Evolutionary conservation across 2,113 vertebrate genomes (phyloP).

Genomic region (Siphamia tubifer): DNA sequence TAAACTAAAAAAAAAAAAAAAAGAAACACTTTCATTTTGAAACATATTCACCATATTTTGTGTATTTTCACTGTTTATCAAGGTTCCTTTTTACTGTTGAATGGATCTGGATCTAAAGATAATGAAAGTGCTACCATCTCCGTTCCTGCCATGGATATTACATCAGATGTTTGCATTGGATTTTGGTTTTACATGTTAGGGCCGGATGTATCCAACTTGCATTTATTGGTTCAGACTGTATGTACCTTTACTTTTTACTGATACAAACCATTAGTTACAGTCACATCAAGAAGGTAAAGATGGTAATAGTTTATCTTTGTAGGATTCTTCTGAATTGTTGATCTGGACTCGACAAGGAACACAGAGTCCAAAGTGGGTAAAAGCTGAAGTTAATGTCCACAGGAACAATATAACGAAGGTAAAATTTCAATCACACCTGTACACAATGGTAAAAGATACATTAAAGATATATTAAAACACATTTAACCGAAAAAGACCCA

Average conservation of each 20-base stretch:
- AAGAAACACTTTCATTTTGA: no score
- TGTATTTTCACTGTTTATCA: not conserved
- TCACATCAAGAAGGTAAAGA: not conserved
- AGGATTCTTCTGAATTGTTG: slow-evolving; percentile 59
- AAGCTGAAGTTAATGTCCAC: slow-evolving; percentile 65
- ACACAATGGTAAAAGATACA: no score
- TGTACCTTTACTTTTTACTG: not conserved
- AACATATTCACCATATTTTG: no score
- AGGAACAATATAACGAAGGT: slow-evolving; percentile 43
- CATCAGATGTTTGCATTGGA: slow-evolving; percentile 64
- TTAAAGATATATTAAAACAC: not conserved
- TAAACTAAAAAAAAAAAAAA: no score
- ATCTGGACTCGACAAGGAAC: slow-evolving; percentile 71
- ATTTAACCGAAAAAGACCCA: not conserved
- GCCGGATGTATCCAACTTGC: slow-evolving; percentile 69
- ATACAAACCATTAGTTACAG: not conserved
- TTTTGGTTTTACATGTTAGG: slow-evolving; percentile 82
- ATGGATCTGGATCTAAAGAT: slow-evolving; percentile 58
- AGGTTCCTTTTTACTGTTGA: slow-evolving; percentile 76
- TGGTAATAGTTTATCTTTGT: not conserved
- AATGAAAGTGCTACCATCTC: slow-evolving; percentile 60
- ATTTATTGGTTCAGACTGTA: slow-evolving; percentile 71
- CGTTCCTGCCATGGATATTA: slow-evolving; percentile 13
- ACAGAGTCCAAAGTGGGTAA: slow-evolving; percentile 70
- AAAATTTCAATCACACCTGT: not conserved